Percentiles rank a stretch among this genome's conserved stretches.
Conservation (phyloP, 2,888 invertebrate species). For the Spilosoma lubricipeda region DNA sequence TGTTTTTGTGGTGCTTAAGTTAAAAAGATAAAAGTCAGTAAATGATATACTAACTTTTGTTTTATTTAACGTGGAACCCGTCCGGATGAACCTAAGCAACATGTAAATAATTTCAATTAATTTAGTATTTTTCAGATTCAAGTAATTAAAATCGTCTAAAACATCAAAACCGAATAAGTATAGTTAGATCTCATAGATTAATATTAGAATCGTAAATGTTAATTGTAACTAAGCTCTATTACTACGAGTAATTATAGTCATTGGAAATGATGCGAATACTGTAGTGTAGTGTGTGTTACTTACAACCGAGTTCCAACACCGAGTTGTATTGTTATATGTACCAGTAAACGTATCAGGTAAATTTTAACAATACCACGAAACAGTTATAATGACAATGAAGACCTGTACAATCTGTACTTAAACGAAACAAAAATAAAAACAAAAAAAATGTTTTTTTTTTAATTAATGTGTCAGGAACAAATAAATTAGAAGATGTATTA, state of each 20-base stretch:
- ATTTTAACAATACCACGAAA: constrained; percentile 45
- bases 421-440: constrained; percentile 19
- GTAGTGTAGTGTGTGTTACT: constrained; percentile 23
- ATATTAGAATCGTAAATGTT: background rate
- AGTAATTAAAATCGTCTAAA: no score
- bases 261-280: constrained; percentile 12
- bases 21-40: background rate
- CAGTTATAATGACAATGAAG: constrained; percentile 37
- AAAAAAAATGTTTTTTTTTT: background rate
- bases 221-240: background rate
- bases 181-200: background rate
- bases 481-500: background rate
- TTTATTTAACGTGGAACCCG: no score
- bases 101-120: background rate
- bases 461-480: background rate
- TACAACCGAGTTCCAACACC: constrained; percentile 24
- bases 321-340: constrained; percentile 34
- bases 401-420: constrained; percentile 26
- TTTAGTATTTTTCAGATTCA: background rate
- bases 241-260: background rate
- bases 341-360: constrained; percentile 45
- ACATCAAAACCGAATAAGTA: background rate
- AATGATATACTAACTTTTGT: no score
- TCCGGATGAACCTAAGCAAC: background rate
- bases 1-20: background rate